Percentiles rank a stretch among this genome's conserved stretches.
These are phyloP conservation scores for Lacanobia oleracea DNA, from an alignment of 2,888 invertebrate species.

Conservation along the genomic window DNA sequence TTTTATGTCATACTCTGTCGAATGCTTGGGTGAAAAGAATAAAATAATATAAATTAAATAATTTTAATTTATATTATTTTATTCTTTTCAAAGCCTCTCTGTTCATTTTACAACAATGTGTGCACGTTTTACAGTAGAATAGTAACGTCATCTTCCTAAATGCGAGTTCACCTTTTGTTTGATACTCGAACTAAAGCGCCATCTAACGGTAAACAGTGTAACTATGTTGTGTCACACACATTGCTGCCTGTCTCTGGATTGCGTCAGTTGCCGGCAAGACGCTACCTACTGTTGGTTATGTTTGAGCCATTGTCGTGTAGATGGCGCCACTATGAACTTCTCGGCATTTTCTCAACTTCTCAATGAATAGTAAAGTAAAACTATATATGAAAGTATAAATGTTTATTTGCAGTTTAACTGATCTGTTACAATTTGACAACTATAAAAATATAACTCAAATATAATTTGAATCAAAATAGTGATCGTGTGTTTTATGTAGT, in stretches of 20 bases:
- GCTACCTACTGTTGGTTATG: background rate
- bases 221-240: background rate
- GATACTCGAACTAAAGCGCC: slow-evolving; percentile 22
- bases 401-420: background rate
- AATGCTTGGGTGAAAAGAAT: slow-evolving; percentile 15
- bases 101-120: background rate
- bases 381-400: background rate
- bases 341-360: background rate
- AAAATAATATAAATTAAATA: slow-evolving; percentile 7
- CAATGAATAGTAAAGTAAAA: background rate
- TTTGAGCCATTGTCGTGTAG: slow-evolving; percentile 16
- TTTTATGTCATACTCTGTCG: slow-evolving; percentile 5
- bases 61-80: background rate
- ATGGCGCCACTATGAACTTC: slow-evolving; percentile 27
- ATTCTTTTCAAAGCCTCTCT: background rate
- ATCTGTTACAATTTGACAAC: background rate
- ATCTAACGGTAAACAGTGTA: slow-evolving; percentile 23
- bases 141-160: slow-evolving; percentile 25
- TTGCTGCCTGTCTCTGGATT: background rate
- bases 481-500: background rate
- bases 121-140: background rate
- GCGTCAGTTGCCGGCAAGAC: background rate
- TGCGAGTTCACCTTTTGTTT: background rate
- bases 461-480: slow-evolving; percentile 9
- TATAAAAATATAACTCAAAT: background rate